A percentile compares a stretch with the other conserved stretches of the same genome.
Conservation (phyloP, 2,797 vertebrate species). For the Ptychadena robeensis region DNA sequence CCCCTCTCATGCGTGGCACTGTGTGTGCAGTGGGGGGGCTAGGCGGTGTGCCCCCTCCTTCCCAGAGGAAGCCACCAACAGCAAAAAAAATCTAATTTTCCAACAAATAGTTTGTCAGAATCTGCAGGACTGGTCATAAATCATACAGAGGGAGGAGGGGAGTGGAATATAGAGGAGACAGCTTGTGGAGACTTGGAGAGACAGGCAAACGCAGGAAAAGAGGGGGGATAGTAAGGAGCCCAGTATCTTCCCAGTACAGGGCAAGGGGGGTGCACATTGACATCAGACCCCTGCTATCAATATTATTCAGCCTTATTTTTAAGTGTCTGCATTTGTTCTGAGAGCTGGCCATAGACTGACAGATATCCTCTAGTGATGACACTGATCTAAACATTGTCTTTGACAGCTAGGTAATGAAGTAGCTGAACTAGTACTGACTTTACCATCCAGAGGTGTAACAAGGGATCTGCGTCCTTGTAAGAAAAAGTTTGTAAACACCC, state of each 20-base stretch:
- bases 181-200: conserved; percentile 47
- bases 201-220: conserved; percentile 16
- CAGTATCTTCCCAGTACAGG: conserved; percentile 11
- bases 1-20: conserved; percentile 69
- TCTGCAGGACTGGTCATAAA: conserved; percentile 93
- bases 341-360: too few relatives aligned
- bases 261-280: background rate
- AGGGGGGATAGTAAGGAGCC: background rate
- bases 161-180: conserved; percentile 52
- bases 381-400: background rate
- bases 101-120: conserved; percentile 97
- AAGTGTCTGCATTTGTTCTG: background rate
- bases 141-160: conserved; percentile 74
- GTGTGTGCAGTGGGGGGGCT: conserved; percentile 63
- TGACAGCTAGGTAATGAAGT: background rate
- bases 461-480: too few relatives aligned
- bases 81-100: conserved; percentile 93
- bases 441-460: background rate
- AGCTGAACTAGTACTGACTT: background rate
- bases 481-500: too few relatives aligned
- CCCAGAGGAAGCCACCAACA: conserved; percentile 91
- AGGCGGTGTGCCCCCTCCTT: conserved; percentile 75
- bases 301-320: background rate
- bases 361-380: background rate
- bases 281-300: background rate